Conservation (phyloP, 2,113 vertebrate species). For the Symphodus melops region DNA sequence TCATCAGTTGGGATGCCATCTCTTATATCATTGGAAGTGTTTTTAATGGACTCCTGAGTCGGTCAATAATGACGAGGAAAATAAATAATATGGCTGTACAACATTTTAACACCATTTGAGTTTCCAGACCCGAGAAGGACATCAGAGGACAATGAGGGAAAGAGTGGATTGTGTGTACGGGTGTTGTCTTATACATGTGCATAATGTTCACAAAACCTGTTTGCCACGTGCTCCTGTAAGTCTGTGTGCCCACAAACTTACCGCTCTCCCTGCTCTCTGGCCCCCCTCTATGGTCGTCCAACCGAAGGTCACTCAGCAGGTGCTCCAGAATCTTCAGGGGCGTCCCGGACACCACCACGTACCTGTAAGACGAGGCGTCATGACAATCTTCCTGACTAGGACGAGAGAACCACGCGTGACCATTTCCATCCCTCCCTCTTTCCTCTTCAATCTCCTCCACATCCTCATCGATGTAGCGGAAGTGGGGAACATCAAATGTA, state of each 20-base stretch:
- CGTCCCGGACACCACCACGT: conserved; percentile 96
- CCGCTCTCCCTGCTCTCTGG: conserved; percentile 92
- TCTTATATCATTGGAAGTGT: too few species aligned
- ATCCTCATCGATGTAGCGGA: conserved; percentile 94
- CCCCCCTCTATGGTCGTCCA: conserved; percentile 91
- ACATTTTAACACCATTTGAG: too few species aligned
- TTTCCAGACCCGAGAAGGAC: too few species aligned
- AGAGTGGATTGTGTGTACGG: too few species aligned
- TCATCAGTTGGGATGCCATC: too few species aligned
- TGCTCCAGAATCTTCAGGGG: conserved; percentile 98
- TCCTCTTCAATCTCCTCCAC: conserved; percentile 57
- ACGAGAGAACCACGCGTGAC: conserved; percentile 76
- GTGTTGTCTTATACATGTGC: too few species aligned
- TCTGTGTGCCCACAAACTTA: conserved; percentile 72
- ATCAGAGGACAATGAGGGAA: too few species aligned
- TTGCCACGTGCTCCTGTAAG: too few species aligned
- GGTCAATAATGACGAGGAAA: too few species aligned
- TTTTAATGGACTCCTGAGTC: too few species aligned
- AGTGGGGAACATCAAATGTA: conserved; percentile 93
- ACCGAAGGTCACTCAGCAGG: conserved; percentile 92
- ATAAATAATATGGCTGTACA: too few species aligned
- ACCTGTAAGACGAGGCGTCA: conserved; percentile 89
- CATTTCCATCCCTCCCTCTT: conserved; percentile 82
- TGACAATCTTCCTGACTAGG: conserved; percentile 85
- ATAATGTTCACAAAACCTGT: too few species aligned